Evolutionary conservation across 2,888 invertebrate genomes (phyloP).

Genomic region (Hermaeophaga mercurialis): DNA sequence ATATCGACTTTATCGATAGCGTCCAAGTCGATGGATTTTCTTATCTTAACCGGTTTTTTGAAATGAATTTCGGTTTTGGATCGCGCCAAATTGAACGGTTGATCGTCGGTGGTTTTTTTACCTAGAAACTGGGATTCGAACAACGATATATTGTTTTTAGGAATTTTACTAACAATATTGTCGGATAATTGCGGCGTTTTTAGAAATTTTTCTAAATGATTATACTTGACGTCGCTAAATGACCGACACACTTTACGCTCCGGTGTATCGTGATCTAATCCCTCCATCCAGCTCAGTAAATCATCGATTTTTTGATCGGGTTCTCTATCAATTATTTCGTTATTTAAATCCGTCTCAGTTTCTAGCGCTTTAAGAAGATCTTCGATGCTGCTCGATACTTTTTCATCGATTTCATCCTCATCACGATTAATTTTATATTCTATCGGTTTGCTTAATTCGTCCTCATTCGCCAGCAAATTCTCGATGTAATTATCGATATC

Average conservation of each 20-base stretch:
- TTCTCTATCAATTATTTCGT: conserved; percentile 30
- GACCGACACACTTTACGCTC: conserved; percentile 50
- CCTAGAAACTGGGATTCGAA: conserved; percentile 55
- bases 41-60: conserved; percentile 39
- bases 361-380: conserved; percentile 56
- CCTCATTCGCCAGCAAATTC: conserved; percentile 53
- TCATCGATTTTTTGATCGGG: conserved; percentile 55
- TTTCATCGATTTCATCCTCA: conserved; percentile 38
- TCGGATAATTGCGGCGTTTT: conserved; percentile 50
- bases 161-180: conserved; percentile 52
- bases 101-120: conserved; percentile 43
- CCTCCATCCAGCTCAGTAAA: conserved; percentile 56
- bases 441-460: conserved; percentile 54
- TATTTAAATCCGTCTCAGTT: conserved; percentile 47
- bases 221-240: conserved; percentile 54
- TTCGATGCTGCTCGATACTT: conserved; percentile 55
- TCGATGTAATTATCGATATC: conserved; percentile 56
- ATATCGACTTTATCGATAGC: conserved; percentile 54
- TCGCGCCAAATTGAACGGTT: conserved; percentile 45
- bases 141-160: conserved; percentile 53
- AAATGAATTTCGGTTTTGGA: conserved; percentile 54
- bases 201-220: conserved; percentile 52
- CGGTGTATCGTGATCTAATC: conserved; percentile 53
- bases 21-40: conserved; percentile 54
- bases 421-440: conserved; percentile 40